A percentile compares a stretch with the other conserved stretches of the same genome.
phyloP scores from a whole-genome alignment of 2,888 invertebrate genomes.

The Acrobasis repandana region DNA sequence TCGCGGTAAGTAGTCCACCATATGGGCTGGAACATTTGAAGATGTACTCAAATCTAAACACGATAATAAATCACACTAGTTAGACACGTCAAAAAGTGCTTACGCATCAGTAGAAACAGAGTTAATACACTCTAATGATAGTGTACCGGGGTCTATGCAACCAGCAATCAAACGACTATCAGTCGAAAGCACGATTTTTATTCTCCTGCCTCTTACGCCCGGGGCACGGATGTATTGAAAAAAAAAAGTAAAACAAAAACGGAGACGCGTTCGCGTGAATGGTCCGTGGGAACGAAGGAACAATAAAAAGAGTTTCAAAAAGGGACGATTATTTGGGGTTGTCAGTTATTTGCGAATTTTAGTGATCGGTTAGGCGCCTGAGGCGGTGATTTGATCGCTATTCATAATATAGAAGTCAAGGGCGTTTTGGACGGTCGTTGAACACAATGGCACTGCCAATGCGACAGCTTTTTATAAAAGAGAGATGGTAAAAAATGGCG shows the following conservation, averaged over 20 bases:
- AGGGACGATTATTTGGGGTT: constrained; percentile 56
- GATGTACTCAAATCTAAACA: constrained; percentile 42
- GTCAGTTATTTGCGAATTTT: constrained; percentile 62
- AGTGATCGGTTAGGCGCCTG: constrained; percentile 41
- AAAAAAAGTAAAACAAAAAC: constrained; percentile 47
- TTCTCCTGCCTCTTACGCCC: constrained; percentile 58
- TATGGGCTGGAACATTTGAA: constrained; percentile 46
- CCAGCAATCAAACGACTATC: constrained; percentile 70
- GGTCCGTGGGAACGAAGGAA: constrained; percentile 71
- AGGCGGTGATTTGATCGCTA: constrained; percentile 34
- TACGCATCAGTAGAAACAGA: constrained; percentile 59
- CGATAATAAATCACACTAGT: constrained; percentile 69
- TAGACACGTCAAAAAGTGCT: constrained; percentile 67
- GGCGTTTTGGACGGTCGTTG: constrained; percentile 41
- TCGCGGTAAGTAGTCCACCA: constrained; percentile 45
- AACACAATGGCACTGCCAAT: constrained; percentile 55
- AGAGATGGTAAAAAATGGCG: constrained; percentile 52
- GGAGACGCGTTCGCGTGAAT: constrained; percentile 64
- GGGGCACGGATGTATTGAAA: constrained; percentile 68
- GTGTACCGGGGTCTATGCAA: constrained; percentile 51
- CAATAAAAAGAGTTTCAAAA: constrained; percentile 62
- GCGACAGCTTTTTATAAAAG: constrained; percentile 47
- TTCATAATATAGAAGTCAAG: constrained; percentile 36
- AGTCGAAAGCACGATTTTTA: constrained; percentile 63
- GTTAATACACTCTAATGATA: constrained; percentile 71